Evolutionary conservation across 2,797 vertebrate genomes (phyloP).

Genomic region (Coccyzus lansbergi): DNA sequence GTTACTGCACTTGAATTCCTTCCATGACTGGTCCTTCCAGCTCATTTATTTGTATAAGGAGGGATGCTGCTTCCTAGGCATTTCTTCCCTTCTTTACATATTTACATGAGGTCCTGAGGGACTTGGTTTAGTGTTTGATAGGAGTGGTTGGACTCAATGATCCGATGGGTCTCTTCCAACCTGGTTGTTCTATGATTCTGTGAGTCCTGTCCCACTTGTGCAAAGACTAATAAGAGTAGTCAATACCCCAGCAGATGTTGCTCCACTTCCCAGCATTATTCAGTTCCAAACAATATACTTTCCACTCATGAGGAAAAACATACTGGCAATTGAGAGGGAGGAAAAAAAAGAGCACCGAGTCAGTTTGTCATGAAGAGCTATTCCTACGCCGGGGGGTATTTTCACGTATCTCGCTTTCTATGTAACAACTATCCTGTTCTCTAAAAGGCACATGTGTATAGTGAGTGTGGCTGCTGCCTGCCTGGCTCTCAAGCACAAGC

Average conservation of each 20-base stretch:
- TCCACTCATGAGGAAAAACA: constrained; percentile 48
- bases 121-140: no score
- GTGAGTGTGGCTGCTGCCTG: neutral
- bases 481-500: neutral
- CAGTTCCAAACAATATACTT: constrained; percentile 34
- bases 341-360: neutral
- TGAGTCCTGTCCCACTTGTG: neutral
- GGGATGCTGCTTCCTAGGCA: neutral
- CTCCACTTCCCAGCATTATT: constrained; percentile 16
- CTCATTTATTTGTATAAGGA: neutral
- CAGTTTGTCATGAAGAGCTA: neutral
- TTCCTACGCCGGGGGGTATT: neutral
- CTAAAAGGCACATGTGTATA: neutral
- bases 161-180: no score
- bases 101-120: no score
- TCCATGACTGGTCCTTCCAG: neutral
- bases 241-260: constrained; percentile 30
- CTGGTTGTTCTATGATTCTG: no score
- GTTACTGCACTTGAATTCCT: constrained; percentile 16
- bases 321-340: neutral
- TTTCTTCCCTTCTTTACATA: neutral
- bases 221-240: neutral
- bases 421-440: neutral
- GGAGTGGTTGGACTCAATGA: no score
- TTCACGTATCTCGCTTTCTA: neutral